These are phyloP conservation scores for Ceyx melanurus DNA, from an alignment of 2,113 vertebrate species.

Conservation along the genomic window DNA sequence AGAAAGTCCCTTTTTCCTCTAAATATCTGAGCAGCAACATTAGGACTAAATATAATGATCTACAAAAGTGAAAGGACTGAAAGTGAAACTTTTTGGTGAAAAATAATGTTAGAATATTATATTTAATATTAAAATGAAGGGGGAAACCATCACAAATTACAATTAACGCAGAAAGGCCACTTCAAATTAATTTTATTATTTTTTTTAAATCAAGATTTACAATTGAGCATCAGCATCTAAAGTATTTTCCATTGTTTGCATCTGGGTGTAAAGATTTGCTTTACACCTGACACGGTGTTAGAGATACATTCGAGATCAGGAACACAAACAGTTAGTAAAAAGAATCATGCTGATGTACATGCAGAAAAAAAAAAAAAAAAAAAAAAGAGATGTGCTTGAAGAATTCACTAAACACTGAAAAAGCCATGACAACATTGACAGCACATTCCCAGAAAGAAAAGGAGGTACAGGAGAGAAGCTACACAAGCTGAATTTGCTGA, in stretches of 20 bases:
- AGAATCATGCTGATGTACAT: constrained; percentile 36
- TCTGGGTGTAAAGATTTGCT: constrained; percentile 50
- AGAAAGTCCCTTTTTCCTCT: neutral
- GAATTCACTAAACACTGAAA: constrained; percentile 48
- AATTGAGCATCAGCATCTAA: constrained; percentile 47
- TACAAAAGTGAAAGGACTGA: neutral
- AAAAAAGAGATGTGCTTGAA: neutral
- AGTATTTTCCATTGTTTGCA: constrained; percentile 55
- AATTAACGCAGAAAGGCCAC: constrained; percentile 62
- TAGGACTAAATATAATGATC: constrained; percentile 1
- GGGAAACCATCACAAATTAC: constrained; percentile 49
- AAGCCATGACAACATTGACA: constrained; percentile 40
- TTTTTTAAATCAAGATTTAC: constrained; percentile 37
- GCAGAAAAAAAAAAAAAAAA: neutral
- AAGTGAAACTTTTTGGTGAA: neutral
- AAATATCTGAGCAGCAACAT: constrained; percentile 19
- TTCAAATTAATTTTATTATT: constrained; percentile 50
- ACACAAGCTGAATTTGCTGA: constrained; percentile 49
- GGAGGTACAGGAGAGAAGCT: constrained; percentile 51
- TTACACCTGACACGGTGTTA: constrained; percentile 48
- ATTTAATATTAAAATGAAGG: neutral
- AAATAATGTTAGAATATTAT: neutral
- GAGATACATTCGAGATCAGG: constrained; percentile 48
- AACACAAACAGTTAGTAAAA: constrained; percentile 40
- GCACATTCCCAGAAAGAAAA: constrained; percentile 44